These are phyloP conservation scores for Choloepus didactylus DNA, from an alignment of 2,797 vertebrate species.

Conservation along the genomic window DNA sequence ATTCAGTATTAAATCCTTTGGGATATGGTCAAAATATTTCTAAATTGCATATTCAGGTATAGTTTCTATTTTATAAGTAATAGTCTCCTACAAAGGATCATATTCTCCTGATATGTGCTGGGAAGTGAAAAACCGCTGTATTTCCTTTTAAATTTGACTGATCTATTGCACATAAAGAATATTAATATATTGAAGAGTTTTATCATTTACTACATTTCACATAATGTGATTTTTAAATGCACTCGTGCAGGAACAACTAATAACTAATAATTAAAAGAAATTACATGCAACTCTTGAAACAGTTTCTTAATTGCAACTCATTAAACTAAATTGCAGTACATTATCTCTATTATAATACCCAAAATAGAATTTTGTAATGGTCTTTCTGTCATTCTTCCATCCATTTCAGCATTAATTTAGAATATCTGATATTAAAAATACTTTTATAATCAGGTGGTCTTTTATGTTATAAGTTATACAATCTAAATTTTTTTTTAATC, in stretches of 20 bases:
- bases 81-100: constrained; percentile 51
- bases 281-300: constrained; percentile 86
- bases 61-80: background rate
- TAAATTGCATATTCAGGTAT: background rate
- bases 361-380: constrained; percentile 88
- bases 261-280: constrained; percentile 90
- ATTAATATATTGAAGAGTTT: constrained; percentile 74
- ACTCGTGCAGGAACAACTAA: constrained; percentile 87
- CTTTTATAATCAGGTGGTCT: constrained; percentile 79
- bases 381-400: constrained; percentile 87
- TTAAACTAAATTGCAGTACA: constrained; percentile 89
- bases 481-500: constrained; percentile 75
- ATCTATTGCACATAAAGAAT: constrained; percentile 53
- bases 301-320: constrained; percentile 89
- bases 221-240: constrained; percentile 86
- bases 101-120: constrained; percentile 31
- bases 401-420: constrained; percentile 82
- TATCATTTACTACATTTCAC: constrained; percentile 80
- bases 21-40: background rate
- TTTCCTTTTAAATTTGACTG: constrained; percentile 48
- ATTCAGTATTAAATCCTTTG: background rate
- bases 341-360: constrained; percentile 88
- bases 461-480: constrained; percentile 73
- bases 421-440: constrained; percentile 84
- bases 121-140: constrained; percentile 25